Evolutionary conservation across 2,797 vertebrate genomes (phyloP), one percentile per base, ranked within the genome.

Genomic region (Aphelocoma californica): DNA sequence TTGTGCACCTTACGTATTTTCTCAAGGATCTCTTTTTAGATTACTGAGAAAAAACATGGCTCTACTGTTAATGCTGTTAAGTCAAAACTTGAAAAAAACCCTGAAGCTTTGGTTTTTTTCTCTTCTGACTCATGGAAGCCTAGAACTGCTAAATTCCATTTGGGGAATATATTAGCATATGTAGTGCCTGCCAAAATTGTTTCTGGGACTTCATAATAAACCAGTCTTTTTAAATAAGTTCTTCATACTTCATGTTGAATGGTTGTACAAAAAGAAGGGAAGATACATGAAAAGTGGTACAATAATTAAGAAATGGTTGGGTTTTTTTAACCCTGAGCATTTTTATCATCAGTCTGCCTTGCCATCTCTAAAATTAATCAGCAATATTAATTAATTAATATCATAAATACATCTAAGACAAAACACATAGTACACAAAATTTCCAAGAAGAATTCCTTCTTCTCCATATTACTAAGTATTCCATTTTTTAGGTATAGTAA

Each of bases 401-500:
- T 62, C 5, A 81, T 15, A 50, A 14, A 45, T n/a, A 66, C n/a
- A 48, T 10, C 8, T 64, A 53, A 82, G 32, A 73, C 1, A 67
- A 60, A 80, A 78, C 15, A 58, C 2, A 15, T 4, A 47, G 14
- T 21, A 54, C 8, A 42, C 2, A 86, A 79, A 45, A 62, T 70
- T 92, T 85, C 42, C 69, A 78, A 36, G 24, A 61, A 4, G 6
- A 57, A 58, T 77, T 88, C 0, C 9, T 88, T 79, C 16, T 4
- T n/a, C 9, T 57, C 8, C 73, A 7, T 47, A 5, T 32, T 78
- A 40, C 42, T 65, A 72, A 45, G 36, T 78, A 82, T 60, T 72
- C 12, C 0, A 0, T 7, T 69, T 75, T 71, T 25, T 53, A 72
- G 12, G 1, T 29, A n/a, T n/a, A 57, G 4, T 31, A 50, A 44